These are phyloP conservation scores for Pammene aurita DNA, from an alignment of 2,888 invertebrate genomes.

Conservation along the genomic window DNA sequence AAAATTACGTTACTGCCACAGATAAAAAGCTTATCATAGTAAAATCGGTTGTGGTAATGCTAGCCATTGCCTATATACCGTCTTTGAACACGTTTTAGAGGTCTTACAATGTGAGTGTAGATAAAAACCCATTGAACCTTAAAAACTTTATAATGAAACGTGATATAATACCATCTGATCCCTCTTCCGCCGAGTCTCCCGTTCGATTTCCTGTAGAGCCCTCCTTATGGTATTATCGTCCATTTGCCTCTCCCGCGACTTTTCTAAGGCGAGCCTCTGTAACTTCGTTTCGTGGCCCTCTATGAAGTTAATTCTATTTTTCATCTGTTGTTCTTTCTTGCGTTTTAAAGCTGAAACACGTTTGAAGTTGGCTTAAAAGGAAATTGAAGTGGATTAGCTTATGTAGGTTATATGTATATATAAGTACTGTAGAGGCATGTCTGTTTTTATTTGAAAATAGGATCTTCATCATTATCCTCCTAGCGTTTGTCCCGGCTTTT, in stretches of 20 bases:
- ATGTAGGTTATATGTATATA: background rate
- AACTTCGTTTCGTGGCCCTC: slow-evolving; percentile 67
- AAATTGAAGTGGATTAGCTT: slow-evolving; percentile 8
- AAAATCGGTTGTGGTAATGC: too few species aligned
- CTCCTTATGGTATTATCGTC: slow-evolving; percentile 62
- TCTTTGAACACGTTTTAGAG: too few species aligned
- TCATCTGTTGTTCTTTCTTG: slow-evolving; percentile 68
- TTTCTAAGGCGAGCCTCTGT: slow-evolving; percentile 57
- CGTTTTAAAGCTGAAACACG: slow-evolving; percentile 64
- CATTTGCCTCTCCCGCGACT: slow-evolving; percentile 60
- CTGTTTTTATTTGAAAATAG: slow-evolving; percentile 4
- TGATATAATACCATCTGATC: slow-evolving; percentile 60
- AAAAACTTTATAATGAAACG: slow-evolving; percentile 1
- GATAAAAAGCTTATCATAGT: too few species aligned
- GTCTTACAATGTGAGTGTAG: too few species aligned
- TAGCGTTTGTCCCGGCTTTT: too few species aligned
- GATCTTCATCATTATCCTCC: too few species aligned
- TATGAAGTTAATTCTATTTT: slow-evolving; percentile 68
- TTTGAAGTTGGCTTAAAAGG: slow-evolving; percentile 19
- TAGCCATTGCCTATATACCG: too few species aligned
- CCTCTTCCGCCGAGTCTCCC: slow-evolving; percentile 58
- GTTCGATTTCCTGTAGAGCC: slow-evolving; percentile 61
- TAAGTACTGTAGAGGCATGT: background rate
- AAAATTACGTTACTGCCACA: too few species aligned
- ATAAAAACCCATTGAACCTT: slow-evolving; percentile 4